Conservation (phyloP, 1,140 invertebrate genomes). For the Phthorimaea operculella region DNA sequence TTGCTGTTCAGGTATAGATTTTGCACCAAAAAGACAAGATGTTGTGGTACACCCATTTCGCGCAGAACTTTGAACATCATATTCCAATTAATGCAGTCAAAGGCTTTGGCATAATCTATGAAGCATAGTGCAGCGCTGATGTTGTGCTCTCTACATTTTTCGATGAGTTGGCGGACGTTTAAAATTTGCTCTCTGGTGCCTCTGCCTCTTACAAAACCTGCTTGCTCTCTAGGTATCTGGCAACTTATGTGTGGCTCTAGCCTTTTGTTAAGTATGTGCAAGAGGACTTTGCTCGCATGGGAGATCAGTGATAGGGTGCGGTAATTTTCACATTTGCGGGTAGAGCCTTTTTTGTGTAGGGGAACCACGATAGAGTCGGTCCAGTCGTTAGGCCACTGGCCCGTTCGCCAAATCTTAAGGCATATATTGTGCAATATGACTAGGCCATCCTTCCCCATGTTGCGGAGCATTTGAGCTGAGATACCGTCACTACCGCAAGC, state of each 20-base stretch:
- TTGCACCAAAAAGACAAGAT: slow-evolving; percentile 8
- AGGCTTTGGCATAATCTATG: no score
- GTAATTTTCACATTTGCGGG: not conserved
- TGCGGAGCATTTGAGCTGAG: no score
- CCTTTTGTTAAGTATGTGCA: not conserved
- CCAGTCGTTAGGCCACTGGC: not conserved
- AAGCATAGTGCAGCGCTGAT: no score
- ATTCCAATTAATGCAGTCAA: no score
- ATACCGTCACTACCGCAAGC: no score
- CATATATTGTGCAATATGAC: not conserved
- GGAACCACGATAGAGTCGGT: not conserved
- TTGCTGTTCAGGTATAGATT: slow-evolving; percentile 6
- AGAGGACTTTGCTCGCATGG: not conserved
- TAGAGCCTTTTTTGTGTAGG: not conserved
- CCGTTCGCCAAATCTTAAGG: not conserved
- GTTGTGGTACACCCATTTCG: slow-evolving; percentile 11
- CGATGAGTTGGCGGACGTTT: no score
- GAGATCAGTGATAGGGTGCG: not conserved
- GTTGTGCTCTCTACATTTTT: no score
- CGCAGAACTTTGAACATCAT: not conserved
- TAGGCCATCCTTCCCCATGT: not conserved
- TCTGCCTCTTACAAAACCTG: not conserved
- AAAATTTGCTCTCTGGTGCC: no score
- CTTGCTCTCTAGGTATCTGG: not conserved
- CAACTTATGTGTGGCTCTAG: not conserved